A percentile compares a stretch with the other conserved stretches of the same genome.
phyloP scores from a whole-genome alignment of 1,140 invertebrate species.

The Batillaria attramentaria region DNA sequence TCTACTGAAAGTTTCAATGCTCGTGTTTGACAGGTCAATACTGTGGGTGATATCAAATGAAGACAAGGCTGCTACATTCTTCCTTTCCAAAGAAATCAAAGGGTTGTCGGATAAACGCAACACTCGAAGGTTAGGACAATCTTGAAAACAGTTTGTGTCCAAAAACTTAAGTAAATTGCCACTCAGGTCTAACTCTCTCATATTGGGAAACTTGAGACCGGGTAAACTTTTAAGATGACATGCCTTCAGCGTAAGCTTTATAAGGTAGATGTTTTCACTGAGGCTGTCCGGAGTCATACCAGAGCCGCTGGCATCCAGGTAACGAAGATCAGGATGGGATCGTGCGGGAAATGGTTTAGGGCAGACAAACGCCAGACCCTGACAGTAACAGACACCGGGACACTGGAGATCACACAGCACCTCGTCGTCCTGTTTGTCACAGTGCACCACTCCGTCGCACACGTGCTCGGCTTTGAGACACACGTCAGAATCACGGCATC shows the following conservation, averaged over 20 bases:
- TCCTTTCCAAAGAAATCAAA: background rate
- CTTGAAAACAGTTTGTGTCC: background rate
- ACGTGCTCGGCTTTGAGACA: slow-evolving; percentile 7
- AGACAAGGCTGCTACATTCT: background rate
- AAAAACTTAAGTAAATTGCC: background rate
- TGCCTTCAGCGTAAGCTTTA: background rate
- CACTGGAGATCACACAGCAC: slow-evolving; percentile 1
- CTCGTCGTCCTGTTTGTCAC: slow-evolving; percentile 19
- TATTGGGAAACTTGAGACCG: background rate
- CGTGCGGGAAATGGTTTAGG: background rate
- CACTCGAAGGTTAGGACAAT: background rate
- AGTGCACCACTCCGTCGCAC: slow-evolving; percentile 15
- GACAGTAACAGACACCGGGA: slow-evolving; percentile 3
- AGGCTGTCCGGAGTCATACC: background rate
- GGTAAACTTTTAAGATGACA: background rate
- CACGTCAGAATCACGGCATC: background rate
- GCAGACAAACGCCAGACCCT: slow-evolving; percentile 6
- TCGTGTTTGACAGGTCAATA: background rate
- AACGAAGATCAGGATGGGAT: background rate
- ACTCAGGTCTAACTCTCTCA: background rate
- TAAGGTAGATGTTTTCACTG: background rate
- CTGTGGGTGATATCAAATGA: background rate
- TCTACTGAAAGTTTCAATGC: background rate
- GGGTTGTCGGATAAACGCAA: background rate
- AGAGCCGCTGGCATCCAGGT: background rate